phyloP scores from a whole-genome alignment of 2,888 invertebrate species.

The Andrena bucephala region DNA sequence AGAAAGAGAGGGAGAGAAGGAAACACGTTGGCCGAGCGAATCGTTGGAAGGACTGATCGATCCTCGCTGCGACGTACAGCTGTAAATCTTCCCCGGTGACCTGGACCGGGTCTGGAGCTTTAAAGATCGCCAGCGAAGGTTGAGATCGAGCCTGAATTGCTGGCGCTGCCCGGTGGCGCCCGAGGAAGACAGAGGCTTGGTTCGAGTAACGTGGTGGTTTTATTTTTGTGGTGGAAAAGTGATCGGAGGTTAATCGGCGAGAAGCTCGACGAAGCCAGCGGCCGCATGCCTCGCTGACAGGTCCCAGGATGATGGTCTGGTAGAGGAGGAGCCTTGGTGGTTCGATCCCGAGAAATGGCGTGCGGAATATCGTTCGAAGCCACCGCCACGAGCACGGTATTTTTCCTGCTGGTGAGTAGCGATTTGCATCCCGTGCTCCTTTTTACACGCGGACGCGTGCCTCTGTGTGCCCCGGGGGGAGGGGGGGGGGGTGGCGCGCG shows the following conservation, averaged over 20 bases:
- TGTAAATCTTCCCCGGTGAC: not conserved
- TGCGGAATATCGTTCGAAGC: conserved; percentile 79
- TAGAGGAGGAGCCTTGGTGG: conserved; percentile 70
- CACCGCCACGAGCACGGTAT: conserved; percentile 81
- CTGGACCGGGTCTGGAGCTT: not conserved
- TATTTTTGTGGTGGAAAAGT: conserved; percentile 50
- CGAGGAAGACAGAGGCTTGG: not conserved
- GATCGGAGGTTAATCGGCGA: conserved; percentile 38
- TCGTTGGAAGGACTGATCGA: not conserved
- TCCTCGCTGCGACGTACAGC: not conserved
- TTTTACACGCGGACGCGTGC: not conserved
- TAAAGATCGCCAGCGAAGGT: not conserved
- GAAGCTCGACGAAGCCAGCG: conserved; percentile 34
- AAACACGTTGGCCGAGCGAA: not conserved
- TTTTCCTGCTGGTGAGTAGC: conserved; percentile 81
- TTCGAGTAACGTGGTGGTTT: conserved; percentile 42
- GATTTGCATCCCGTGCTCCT: conserved; percentile 10
- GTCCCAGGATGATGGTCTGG: conserved; percentile 80
- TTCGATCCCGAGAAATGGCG: conserved; percentile 81
- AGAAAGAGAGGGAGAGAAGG: not conserved
- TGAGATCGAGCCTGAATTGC: not conserved
- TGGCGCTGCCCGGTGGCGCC: not conserved
- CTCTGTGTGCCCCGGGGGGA: not conserved
- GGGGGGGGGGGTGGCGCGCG: no score
- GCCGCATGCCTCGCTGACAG: conserved; percentile 67